A percentile compares a stretch with the other conserved stretches of the same genome.
phyloP scores from a whole-genome alignment of 2,113 vertebrate species.

The Paramisgurnus dabryanus region DNA sequence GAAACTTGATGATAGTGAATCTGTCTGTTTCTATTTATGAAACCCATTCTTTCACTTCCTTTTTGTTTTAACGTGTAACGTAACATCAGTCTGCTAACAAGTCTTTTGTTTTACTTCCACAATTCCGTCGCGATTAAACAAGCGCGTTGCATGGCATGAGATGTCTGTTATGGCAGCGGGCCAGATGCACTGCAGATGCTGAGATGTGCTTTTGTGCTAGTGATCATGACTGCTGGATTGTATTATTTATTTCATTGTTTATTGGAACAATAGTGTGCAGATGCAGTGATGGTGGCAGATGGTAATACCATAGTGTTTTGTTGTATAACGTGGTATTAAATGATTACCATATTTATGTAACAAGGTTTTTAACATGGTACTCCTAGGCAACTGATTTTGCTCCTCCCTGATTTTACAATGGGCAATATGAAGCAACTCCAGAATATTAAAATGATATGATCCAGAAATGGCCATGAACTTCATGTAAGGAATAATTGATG shows the following conservation, averaged over 20 bases:
- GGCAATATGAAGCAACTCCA: no score
- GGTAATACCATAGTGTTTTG: no score
- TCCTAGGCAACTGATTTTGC: no score
- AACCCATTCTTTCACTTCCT: conserved; percentile 37
- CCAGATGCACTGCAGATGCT: conserved; percentile 8
- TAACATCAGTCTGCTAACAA: background rate
- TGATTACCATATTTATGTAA: no score
- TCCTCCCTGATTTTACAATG: no score
- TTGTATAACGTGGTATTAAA: no score
- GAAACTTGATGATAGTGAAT: conserved; percentile 4
- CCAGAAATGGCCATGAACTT: no score
- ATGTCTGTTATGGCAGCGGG: background rate
- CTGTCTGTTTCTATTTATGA: conserved; percentile 34
- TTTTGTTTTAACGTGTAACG: conserved; percentile 17
- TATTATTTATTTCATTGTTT: background rate
- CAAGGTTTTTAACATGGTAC: no score
- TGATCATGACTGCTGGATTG: conserved; percentile 6
- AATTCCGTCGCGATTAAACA: background rate
- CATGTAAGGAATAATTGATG: no score
- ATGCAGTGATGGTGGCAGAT: no score
- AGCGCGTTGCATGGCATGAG: background rate
- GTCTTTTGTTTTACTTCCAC: conserved; percentile 21
- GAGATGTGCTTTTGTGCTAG: background rate
- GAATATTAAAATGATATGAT: no score
- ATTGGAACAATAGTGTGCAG: no score